phyloP scores from a whole-genome alignment of 1,140 invertebrate species.

The Mizuhopecten yessoensis region DNA sequence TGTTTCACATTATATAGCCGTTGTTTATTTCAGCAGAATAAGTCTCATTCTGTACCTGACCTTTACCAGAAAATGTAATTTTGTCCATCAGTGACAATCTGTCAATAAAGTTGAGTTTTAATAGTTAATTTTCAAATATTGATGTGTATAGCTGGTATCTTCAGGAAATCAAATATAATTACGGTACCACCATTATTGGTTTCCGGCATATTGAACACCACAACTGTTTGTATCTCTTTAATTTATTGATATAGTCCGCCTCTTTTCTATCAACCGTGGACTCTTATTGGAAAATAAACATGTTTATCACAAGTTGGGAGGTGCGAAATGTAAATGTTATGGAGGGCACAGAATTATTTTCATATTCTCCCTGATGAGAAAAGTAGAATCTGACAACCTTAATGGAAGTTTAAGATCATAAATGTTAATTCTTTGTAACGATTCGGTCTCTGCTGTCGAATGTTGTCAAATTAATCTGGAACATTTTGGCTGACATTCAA shows the following conservation, averaged over 20 bases:
- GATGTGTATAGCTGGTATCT: background rate
- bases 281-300: constrained; percentile 25
- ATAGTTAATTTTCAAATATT: background rate
- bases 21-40: too few species aligned
- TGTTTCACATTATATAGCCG: too few species aligned
- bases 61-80: too few species aligned
- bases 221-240: background rate
- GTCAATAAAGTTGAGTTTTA: background rate
- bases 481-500: constrained; percentile 33
- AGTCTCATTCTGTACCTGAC: too few species aligned
- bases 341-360: background rate
- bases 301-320: background rate
- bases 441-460: background rate
- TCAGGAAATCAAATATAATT: background rate
- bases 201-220: background rate
- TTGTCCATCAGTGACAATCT: too few species aligned
- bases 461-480: constrained; percentile 16
- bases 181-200: too few species aligned
- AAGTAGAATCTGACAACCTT: background rate
- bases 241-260: constrained; percentile 24
- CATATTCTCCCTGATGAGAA: background rate
- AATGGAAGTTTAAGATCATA: background rate
- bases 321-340: background rate
- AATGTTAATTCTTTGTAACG: background rate
- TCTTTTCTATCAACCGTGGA: background rate